Conservation (phyloP, 2,888 invertebrate species). For the Papilio gigon region DNA sequence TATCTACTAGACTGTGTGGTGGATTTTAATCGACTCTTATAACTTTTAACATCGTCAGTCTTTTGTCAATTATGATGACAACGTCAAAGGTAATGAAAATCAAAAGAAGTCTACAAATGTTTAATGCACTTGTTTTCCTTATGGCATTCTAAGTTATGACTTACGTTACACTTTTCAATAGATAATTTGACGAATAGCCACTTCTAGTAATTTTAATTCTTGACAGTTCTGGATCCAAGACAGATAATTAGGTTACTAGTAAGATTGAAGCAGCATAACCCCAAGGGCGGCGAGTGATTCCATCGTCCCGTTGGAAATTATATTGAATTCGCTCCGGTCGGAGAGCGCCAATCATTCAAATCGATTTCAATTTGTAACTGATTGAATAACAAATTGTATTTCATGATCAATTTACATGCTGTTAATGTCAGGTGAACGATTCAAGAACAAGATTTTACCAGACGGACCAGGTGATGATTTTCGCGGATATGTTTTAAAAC, state of each 20-base stretch:
- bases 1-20: too few relatives aligned
- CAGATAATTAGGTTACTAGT: slow-evolving; percentile 32
- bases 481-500: not conserved
- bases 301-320: slow-evolving; percentile 21
- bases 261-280: slow-evolving; percentile 15
- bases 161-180: too few relatives aligned
- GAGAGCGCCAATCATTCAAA: slow-evolving; percentile 26
- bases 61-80: too few relatives aligned
- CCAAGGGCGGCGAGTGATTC: slow-evolving; percentile 26
- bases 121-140: too few relatives aligned
- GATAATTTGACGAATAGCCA: not conserved
- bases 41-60: too few relatives aligned
- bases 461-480: too few relatives aligned
- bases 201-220: slow-evolving; percentile 16
- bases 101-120: too few relatives aligned
- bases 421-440: not conserved
- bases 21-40: too few relatives aligned
- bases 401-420: not conserved
- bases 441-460: too few relatives aligned
- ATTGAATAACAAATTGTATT: slow-evolving; percentile 33
- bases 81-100: too few relatives aligned
- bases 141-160: too few relatives aligned
- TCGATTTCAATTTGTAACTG: slow-evolving; percentile 33
- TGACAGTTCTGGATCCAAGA: slow-evolving; percentile 5
- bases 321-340: slow-evolving; percentile 32